A percentile compares a stretch with the other conserved stretches of the same genome.
Evolutionary conservation across 2,113 vertebrate species (phyloP).

Genomic region (Engraulis encrasicolus): DNA sequence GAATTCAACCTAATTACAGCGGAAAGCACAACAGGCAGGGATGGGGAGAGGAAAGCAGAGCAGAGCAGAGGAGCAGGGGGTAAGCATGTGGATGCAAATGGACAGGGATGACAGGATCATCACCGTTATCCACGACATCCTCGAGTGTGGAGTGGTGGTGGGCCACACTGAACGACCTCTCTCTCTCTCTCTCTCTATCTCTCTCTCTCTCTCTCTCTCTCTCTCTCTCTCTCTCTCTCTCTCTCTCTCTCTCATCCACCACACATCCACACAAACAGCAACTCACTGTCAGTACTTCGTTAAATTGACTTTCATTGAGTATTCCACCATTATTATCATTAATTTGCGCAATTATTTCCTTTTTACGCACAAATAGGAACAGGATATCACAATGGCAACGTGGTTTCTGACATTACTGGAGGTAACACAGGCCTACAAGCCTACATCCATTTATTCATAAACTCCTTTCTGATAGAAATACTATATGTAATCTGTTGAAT

Average conservation of each 20-base stretch:
- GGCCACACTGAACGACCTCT: not conserved
- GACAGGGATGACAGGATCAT: slow-evolving; percentile 69
- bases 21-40: slow-evolving; percentile 80
- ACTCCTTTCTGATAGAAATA: no score
- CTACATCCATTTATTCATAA: not conserved
- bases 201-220: slow-evolving; percentile 26
- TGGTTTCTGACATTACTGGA: not conserved
- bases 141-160: no score
- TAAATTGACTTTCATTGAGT: not conserved
- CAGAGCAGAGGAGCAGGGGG: no score
- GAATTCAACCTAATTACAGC: slow-evolving; percentile 81
- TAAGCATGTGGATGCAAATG: slow-evolving; percentile 68
- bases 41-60: no score
- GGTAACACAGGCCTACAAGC: no score
- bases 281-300: not conserved
- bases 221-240: slow-evolving; percentile 23
- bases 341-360: not conserved
- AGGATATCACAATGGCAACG: not conserved
- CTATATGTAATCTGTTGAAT: no score
- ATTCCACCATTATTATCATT: not conserved
- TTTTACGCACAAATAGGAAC: not conserved
- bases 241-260: not conserved
- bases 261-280: not conserved
- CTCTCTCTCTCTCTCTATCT: slow-evolving; percentile 1
- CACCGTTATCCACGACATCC: slow-evolving; percentile 57